Percentiles rank a stretch among this genome's conserved stretches.
These are phyloP conservation scores for Diglossa brunneiventris DNA, from an alignment of 2,113 vertebrate species.

Conservation along the genomic window DNA sequence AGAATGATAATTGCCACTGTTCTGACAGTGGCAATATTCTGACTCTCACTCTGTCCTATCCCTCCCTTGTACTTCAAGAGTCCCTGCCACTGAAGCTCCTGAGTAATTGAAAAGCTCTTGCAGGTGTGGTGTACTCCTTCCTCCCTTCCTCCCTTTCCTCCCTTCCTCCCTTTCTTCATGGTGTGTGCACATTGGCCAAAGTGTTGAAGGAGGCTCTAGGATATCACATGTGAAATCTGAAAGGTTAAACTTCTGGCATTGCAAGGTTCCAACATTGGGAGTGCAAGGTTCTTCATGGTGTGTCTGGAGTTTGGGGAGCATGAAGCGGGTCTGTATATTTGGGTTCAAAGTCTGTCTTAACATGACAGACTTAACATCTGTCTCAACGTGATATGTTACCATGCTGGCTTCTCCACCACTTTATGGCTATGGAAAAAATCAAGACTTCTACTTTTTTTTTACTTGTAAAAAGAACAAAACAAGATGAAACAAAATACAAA, in stretches of 20 bases:
- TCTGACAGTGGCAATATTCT: neutral
- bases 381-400: neutral
- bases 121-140: neutral
- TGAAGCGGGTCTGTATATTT: neutral
- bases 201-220: neutral
- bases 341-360: neutral
- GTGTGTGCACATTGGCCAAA: neutral
- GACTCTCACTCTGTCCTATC: neutral
- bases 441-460: neutral
- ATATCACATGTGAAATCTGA: neutral
- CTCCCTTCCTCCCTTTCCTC: neutral
- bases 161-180: neutral
- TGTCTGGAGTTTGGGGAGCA: neutral
- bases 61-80: neutral
- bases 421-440: neutral
- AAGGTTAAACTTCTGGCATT: neutral
- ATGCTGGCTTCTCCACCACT: neutral
- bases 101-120: neutral
- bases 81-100: neutral
- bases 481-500: neutral
- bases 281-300: neutral
- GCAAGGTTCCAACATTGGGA: neutral
- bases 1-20: rapidly evolving
- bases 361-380: too few species aligned
- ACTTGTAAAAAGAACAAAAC: neutral